Evolutionary conservation across 1,140 invertebrate species (phyloP), one percentile per base, ranked within the genome.

Genomic region (Drosophila nigrodunni): DNA sequence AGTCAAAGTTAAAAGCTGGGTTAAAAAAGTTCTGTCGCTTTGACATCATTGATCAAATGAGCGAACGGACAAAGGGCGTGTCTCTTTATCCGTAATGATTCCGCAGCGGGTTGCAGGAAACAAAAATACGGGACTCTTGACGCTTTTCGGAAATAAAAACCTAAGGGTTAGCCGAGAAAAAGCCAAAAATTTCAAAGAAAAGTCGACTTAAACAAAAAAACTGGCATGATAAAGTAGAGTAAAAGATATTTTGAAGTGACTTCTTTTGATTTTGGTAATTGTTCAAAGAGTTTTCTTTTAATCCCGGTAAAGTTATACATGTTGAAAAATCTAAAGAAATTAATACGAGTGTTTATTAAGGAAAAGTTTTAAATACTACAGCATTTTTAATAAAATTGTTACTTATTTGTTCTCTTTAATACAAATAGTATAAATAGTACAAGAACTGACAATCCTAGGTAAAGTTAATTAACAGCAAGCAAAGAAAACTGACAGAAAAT

Each of bases 21-120:
- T 74, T 44, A 52, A 69, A 74, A 72, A 69, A 74, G 65, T 74
- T 74, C 25, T 30, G 25, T 6, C 47, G 15, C 34, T 49, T 66
- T 50, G 75, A 68, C 78, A 78, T 80, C 77, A 85, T 49, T 57
- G 78, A 81, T 69, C 78, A 60, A 73, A 72, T 64, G 58, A 54
- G 10, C 57, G 50, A 41, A 37, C 46, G 21, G 57, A 46, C 55
- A 74, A 54, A 59, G 41, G 70, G 70, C 46, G 64, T 73, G 55
- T 54, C 44, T 68, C 70, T 41, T 60, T 73, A 60, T 59, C 70
- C 47, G 64, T 54, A 73, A 73, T 68, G 55, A 68, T 54, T 47
- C 44, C 60, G 41, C 15, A 10, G 25, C 1, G 55, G n/a, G 8
- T 11, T 7, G 43, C 37, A 15, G 37, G 25, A 3, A 30, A 30